Evolutionary conservation across 2,888 invertebrate species (phyloP), one percentile per base, ranked within the genome.

Genomic region (Venusia cambrica): DNA sequence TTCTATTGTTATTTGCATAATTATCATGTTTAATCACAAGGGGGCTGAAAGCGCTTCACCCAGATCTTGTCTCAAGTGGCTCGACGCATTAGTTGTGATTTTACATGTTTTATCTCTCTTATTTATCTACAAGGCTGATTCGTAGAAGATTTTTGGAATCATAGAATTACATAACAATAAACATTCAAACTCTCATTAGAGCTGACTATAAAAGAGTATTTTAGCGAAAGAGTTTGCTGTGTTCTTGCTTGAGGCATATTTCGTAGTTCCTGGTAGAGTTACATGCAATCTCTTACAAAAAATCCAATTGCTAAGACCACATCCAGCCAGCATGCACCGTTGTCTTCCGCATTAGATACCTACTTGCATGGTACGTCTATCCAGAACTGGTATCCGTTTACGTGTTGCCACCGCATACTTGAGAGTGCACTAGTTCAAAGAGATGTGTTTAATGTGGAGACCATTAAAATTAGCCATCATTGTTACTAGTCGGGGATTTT

Each of bases 341-440:
- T 48, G 31, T 14, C 37, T 48, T 44, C 41, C 47, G 41, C 38
- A 26, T 44, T 34, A 28, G 12, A 29, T 9, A 25, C 17, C 14
- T 30, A 36, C 26, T 18, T 20, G 16, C 15, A 10, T 21, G 16
- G 6, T 18, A 6, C 10, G 18, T 17, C 18, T 18, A 15, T 33
- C 10, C 17, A 28, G 28, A 36, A 42, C 57, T 52, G 5, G 26
- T 35, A 48, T 43, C 33, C 45, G 52, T 62, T 57, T 66, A 49
- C 62, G 56, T 59, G 54, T 55, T 48, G 55, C 54, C 66, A 54
- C 68, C 68, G 71, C 76, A 75, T 76, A 68, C 52, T 55, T 62
- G 35, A 29, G 53, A 58, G 67, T 63, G 56, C 66, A 72, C 60
- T 72, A 57, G 41, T 50, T 45, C 46, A 53, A 48, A 48, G 44